A percentile compares a stretch with the other conserved stretches of the same genome.
phyloP scores from a whole-genome alignment of 2,113 vertebrate species.

The Sterrhoptilus dennistouni region DNA sequence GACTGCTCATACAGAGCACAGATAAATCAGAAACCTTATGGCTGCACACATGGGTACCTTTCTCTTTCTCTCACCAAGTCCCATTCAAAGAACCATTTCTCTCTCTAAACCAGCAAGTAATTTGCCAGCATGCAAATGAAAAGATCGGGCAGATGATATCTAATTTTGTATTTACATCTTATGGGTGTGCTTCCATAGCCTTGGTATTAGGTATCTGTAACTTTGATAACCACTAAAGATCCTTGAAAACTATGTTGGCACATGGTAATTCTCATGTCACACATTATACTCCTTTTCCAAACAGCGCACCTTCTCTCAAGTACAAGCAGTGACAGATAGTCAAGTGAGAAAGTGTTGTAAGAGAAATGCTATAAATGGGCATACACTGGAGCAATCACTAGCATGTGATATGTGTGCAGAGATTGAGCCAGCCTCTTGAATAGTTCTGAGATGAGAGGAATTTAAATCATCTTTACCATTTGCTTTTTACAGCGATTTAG shows the following conservation, averaged over 20 bases:
- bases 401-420: background rate
- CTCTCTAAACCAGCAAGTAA: background rate
- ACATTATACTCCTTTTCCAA: background rate
- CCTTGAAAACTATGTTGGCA: background rate
- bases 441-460: background rate
- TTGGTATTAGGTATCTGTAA: background rate
- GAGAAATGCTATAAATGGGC: conserved; percentile 10
- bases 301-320: background rate
- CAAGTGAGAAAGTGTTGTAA: background rate
- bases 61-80: background rate
- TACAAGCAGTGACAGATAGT: background rate
- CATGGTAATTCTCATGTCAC: background rate
- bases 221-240: background rate
- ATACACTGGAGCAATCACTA: background rate
- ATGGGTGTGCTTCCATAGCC: background rate
- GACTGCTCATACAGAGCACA: background rate
- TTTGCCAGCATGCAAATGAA: background rate
- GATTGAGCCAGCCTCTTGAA: background rate
- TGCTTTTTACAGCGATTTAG: background rate
- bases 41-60: background rate
- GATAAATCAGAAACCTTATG: background rate
- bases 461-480: background rate
- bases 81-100: background rate
- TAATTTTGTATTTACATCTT: background rate
- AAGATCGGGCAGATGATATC: background rate